Evolutionary conservation across 64 coral and sea anemone species (phyloP).

Genomic region (Stichodactyla helianthus): DNA sequence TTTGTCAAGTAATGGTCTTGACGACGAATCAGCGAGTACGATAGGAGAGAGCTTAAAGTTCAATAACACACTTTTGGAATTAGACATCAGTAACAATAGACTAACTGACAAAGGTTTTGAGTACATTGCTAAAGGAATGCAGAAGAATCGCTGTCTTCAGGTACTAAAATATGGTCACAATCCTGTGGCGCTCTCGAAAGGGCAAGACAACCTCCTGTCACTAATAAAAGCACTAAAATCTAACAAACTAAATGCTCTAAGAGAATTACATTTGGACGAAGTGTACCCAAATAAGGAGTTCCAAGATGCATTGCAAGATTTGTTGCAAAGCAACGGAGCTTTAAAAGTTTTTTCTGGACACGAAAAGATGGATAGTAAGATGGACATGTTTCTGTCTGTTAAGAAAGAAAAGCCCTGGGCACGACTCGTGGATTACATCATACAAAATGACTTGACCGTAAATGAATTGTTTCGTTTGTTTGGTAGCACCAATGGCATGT

Average conservation of each 20-base stretch:
- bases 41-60: conserved; percentile 13
- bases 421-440: background rate
- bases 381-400: background rate
- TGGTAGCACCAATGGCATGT: conserved; percentile 3
- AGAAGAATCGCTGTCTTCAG: background rate
- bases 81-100: conserved; percentile 29
- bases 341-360: conserved; percentile 19
- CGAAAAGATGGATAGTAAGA: background rate
- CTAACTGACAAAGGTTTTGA: background rate
- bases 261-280: conserved; percentile 11
- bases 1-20: conserved; percentile 25
- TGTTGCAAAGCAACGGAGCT: background rate
- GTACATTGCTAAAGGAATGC: conserved; percentile 1
- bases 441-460: background rate
- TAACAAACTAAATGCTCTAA: background rate
- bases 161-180: background rate
- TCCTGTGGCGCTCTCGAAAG: conserved; percentile 2
- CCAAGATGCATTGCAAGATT: background rate
- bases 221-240: background rate
- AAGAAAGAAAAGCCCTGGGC: conserved; percentile 19
- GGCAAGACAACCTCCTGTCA: background rate
- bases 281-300: conserved; percentile 21
- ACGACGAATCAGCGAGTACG: background rate
- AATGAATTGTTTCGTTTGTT: conserved; percentile 6
- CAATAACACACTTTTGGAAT: conserved; percentile 5